phyloP scores from a whole-genome alignment of 2,113 vertebrate species.

The Theropithecus gelada region DNA sequence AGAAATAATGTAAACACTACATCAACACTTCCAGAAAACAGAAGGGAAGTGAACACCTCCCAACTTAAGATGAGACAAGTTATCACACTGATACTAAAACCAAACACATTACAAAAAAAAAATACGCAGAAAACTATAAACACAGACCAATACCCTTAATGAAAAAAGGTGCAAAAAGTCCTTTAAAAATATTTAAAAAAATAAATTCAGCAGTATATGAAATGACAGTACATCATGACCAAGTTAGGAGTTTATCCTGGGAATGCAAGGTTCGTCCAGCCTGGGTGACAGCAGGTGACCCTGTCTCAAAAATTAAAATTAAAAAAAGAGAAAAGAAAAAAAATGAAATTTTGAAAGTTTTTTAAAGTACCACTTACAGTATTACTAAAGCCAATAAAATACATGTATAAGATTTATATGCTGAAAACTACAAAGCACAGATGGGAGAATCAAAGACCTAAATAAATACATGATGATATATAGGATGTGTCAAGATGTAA shows the following conservation, averaged over 20 bases:
- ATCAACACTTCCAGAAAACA: background rate
- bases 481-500: background rate
- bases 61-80: background rate
- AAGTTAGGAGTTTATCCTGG: background rate
- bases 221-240: background rate
- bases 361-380: background rate
- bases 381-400: background rate
- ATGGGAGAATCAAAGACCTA: background rate
- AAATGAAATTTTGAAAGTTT: background rate
- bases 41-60: background rate
- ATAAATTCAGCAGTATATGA: background rate
- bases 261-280: background rate
- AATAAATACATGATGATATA: background rate
- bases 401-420: background rate
- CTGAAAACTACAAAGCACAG: background rate
- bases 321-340: background rate
- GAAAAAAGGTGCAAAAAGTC: background rate
- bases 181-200: background rate
- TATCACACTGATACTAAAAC: background rate
- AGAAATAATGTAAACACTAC: background rate
- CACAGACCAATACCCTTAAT: background rate
- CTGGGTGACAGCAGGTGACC: no score
- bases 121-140: background rate
- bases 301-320: background rate
- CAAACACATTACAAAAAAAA: background rate